Conservation (phyloP, 2,113 vertebrate species). For the Ginglymostoma cirratum region DNA sequence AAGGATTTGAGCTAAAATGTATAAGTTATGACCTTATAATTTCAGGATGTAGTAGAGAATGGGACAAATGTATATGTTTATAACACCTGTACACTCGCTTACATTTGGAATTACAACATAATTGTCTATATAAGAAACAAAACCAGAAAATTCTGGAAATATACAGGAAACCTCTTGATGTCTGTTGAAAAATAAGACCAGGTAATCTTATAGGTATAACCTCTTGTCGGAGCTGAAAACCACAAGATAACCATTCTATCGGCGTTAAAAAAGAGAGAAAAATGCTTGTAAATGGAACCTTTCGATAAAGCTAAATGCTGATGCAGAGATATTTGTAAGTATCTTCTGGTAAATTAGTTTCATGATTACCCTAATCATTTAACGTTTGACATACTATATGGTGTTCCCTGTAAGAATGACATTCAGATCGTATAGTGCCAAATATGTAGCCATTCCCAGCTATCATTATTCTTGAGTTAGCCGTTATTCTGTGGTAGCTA, state of each 20-base stretch:
- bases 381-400: neutral
- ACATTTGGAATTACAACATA: neutral
- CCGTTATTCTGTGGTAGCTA: neutral
- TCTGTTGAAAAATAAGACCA: neutral
- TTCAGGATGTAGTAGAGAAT: neutral
- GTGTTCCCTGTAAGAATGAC: neutral
- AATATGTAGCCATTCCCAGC: neutral
- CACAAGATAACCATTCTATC: neutral
- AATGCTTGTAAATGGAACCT: neutral
- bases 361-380: neutral
- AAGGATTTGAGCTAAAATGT: neutral
- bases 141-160: neutral
- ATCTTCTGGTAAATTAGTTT: neutral
- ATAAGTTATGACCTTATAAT: neutral
- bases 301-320: neutral
- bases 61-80: neutral
- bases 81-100: neutral
- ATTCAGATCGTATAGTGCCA: neutral
- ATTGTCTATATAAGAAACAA: constrained; percentile 11
- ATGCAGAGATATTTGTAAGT: neutral
- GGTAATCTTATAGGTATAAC: neutral
- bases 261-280: neutral
- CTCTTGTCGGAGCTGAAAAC: neutral
- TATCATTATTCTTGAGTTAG: neutral
- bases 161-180: neutral